Base-by-base conservation (phyloP, 2,113 vertebrate genomes). In the Paratilapia polleni region DNA sequence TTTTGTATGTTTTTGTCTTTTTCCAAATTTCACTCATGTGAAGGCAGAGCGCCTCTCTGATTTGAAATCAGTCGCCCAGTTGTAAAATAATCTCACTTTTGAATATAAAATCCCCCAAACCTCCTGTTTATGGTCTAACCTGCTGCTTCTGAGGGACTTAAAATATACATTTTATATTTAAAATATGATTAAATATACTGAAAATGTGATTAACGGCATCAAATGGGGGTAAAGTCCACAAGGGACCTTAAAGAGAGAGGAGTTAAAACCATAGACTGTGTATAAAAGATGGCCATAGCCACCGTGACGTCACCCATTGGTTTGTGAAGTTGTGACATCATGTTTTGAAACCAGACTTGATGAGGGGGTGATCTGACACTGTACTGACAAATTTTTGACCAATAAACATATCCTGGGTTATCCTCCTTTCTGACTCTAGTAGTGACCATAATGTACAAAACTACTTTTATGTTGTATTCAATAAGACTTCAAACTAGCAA, bases 91-190 rank as follows among this genome's bases (percentile, higher is more conserved):
- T 64, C 38, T 31, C 31, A 31, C 31, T 31, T 31, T 31, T 31
- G 31, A 4, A 4, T 5, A 31, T 31, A 31, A 31, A 31, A 31
- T 4, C 3, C 31, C 31, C 5, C 31, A 31, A 5, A 31, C 5
- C 3, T 31, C 3, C 5, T 31, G 31, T 31, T 31, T 31, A 31
- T 3, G 5, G 31, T 31, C 0, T 1, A 15, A 41, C n/a, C 36
- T 2, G 0, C 13, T 3, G 41, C 2, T 15, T 66, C n/a, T n/a
- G n/a, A n/a, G n/a, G n/a, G n/a, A n/a, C n/a, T n/a, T n/a, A n/a
- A n/a, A n/a, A n/a, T n/a, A n/a, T n/a, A n/a, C n/a, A n/a, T n/a
- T n/a, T n/a, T n/a, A n/a, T n/a, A n/a, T n/a, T n/a, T 26, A 68
- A 1, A 47, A 66, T 43, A 6, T 14, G 26, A 1, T 0, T 8